These are phyloP conservation scores for Ceratitis capitata DNA, from an alignment of 1,140 invertebrate species.

Conservation along the genomic window DNA sequence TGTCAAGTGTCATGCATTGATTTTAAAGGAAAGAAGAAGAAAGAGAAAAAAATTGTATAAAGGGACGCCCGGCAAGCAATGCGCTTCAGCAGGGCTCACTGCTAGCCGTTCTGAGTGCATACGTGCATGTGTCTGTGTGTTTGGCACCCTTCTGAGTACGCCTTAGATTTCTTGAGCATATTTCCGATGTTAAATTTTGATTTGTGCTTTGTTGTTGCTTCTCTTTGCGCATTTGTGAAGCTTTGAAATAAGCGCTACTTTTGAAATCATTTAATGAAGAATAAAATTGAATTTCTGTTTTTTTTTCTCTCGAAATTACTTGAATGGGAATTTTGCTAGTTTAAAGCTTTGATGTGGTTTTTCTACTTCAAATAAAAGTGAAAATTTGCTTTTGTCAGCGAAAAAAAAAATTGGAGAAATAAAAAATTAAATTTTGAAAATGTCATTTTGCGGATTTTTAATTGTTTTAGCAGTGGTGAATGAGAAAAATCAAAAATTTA, in stretches of 20 bases:
- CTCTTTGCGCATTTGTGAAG: neutral
- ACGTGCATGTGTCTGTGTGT: neutral
- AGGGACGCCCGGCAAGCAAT: too few species aligned
- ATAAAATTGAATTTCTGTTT: constrained; percentile 47
- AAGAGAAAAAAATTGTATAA: too few species aligned
- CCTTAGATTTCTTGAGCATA: neutral
- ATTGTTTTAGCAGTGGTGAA: neutral
- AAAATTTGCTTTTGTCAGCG: constrained; percentile 22
- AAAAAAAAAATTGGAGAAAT: neutral
- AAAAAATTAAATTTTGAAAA: neutral
- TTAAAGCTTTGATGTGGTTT: neutral
- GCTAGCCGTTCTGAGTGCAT: neutral
- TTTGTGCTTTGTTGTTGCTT: neutral
- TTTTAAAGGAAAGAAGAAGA: too few species aligned
- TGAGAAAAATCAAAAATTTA: too few species aligned
- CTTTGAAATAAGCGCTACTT: constrained; percentile 1
- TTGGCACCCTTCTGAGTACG: neutral
- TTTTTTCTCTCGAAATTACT: too few species aligned
- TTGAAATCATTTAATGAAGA: constrained; percentile 62
- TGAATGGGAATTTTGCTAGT: neutral
- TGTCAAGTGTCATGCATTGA: constrained; percentile 33
- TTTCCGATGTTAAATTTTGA: constrained; percentile 1
- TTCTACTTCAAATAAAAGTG: neutral
- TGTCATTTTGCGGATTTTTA: constrained; percentile 17
- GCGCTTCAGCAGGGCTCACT: neutral